Evolutionary conservation across 2,797 vertebrate species (phyloP).

Genomic region (Bucorvus abyssinicus): DNA sequence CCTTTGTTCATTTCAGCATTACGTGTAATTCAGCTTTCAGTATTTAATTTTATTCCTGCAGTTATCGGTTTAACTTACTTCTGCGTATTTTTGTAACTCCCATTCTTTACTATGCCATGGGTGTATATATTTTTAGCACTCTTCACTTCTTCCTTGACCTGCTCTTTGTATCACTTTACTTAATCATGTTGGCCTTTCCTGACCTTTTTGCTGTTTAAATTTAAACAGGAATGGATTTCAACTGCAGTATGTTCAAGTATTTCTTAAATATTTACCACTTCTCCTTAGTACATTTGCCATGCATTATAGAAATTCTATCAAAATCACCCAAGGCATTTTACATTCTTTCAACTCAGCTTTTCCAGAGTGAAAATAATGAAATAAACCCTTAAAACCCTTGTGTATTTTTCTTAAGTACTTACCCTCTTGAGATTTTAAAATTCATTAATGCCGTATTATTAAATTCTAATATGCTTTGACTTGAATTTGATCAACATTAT

Average conservation of each 20-base stretch:
- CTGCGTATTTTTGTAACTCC: background rate
- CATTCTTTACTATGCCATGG: background rate
- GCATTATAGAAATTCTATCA: constrained; percentile 19
- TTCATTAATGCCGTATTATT: background rate
- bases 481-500: background rate
- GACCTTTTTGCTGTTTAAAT: constrained; percentile 12
- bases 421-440: background rate
- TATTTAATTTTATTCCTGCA: background rate
- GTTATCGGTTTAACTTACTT: background rate
- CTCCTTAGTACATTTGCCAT: background rate
- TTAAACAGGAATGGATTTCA: constrained; percentile 45
- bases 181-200: constrained; percentile 4
- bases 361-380: background rate
- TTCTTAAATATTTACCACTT: constrained; percentile 42
- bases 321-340: background rate
- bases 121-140: background rate
- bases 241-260: background rate
- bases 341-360: background rate
- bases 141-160: background rate
- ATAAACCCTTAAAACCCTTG: background rate
- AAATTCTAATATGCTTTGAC: background rate
- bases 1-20: background rate
- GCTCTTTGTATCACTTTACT: constrained; percentile 10
- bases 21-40: background rate
- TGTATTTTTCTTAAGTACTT: background rate